phyloP scores from a whole-genome alignment of 2,797 vertebrate species.

The Allobates femoralis region DNA sequence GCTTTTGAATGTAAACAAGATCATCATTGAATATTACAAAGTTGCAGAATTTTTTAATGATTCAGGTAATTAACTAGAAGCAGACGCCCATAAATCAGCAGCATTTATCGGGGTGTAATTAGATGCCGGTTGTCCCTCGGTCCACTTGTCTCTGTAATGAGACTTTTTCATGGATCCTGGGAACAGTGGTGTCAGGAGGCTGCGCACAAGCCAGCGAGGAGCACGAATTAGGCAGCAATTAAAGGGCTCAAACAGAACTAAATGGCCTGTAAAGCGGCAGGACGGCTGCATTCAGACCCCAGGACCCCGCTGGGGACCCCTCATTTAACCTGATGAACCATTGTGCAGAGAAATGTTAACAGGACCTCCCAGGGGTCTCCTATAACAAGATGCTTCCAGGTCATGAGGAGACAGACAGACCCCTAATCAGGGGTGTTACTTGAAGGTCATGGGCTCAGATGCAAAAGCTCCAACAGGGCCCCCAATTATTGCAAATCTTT shows the following conservation, averaged over 20 bases:
- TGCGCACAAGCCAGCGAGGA: neutral
- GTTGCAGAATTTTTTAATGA: neutral
- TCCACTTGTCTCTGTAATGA: neutral
- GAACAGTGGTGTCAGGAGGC: neutral
- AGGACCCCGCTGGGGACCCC: neutral
- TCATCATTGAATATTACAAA: too few species aligned
- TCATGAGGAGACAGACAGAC: slow-evolving; percentile 18
- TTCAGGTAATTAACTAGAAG: neutral
- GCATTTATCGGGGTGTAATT: too few species aligned
- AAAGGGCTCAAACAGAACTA: slow-evolving; percentile 53
- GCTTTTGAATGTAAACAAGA: too few species aligned
- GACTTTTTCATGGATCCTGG: neutral
- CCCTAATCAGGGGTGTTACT: slow-evolving; percentile 21
- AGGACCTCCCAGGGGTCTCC: slow-evolving; percentile 20
- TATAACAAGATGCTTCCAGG: neutral
- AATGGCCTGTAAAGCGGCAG: neutral
- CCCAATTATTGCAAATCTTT: too few species aligned
- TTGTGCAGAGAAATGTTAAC: slow-evolving; percentile 34
- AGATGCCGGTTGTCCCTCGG: too few species aligned
- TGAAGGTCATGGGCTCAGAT: too few species aligned
- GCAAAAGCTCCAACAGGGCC: too few species aligned
- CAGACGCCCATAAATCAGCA: neutral
- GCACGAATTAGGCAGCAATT: slow-evolving; percentile 24
- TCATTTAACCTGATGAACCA: slow-evolving; percentile 22
- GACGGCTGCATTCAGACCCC: slow-evolving; percentile 9